Evolutionary conservation across 2,113 vertebrate species (phyloP), one percentile per base, ranked within the genome.

Genomic region (Mohoua ochrocephala): DNA sequence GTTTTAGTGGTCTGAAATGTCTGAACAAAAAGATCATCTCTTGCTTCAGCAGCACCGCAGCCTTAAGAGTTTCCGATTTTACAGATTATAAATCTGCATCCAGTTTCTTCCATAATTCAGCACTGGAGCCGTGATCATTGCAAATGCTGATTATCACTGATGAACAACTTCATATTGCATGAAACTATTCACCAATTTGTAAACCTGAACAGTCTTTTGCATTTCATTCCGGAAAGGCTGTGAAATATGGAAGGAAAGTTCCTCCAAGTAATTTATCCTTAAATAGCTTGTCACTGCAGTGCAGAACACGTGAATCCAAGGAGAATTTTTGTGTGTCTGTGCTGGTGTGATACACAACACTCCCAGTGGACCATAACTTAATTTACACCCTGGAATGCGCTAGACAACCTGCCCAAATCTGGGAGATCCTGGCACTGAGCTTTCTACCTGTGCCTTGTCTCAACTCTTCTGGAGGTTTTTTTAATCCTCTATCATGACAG

Each of bases 301-400:
- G 30, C 39, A 33, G 76, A 74, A 49, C 41, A 35, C 0, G 0
- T 67, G 64, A 47, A 15, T 54, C 50, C 24, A 35, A 85, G 49
- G 65, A 82, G 82, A 92, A 71, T 47, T 88, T 77, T 35, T 49
- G 33, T 79, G 31, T 42, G 7, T 50, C 56, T 93, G 49, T 84
- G 49, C 57, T 75, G 44, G 44, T 65, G 33, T 70, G 30, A 84
- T 84, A 71, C 56, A 39, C 44, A 49, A 70, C 19, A 56, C 78
- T 84, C 93, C 83, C 60, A 56, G 22, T 57, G 52, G 79, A 70
- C 83, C 10, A 2, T 54, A 83, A 70, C 41, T 96, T 93, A 83
- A 84, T 94, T 95, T 84, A 87, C 75, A 85, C 74, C 13, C 67
- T 84, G 91, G 35, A 86, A 94, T 39, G 87, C 84, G 89, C 53